Percentiles rank a stretch among this genome's conserved stretches.
phyloP scores from a whole-genome alignment of 2,888 invertebrate genomes.

The Phymatocera aterrima region DNA sequence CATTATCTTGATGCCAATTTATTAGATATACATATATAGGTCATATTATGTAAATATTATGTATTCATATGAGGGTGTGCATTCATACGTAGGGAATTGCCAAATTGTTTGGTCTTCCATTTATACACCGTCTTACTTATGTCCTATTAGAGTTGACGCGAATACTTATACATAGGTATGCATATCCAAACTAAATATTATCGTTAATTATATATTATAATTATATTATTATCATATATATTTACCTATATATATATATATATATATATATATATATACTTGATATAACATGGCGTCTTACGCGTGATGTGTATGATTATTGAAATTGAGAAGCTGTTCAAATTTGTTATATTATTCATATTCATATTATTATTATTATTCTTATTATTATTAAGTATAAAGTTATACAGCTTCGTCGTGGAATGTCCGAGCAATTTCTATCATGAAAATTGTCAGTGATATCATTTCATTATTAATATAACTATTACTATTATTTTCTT shows the following conservation, averaged over 20 bases:
- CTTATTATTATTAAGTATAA: background rate
- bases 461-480: background rate
- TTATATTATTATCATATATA: conserved; percentile 3
- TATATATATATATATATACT: conserved; percentile 24
- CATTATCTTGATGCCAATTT: background rate
- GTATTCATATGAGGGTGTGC: too few relatives aligned
- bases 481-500: background rate
- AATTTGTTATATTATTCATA: conserved; percentile 1
- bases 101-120: conserved; percentile 22
- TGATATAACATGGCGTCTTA: conserved; percentile 39
- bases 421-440: conserved; percentile 44
- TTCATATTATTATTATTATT: background rate
- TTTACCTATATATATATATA: background rate
- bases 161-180: background rate
- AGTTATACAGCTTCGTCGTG: conserved; percentile 29
- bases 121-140: conserved; percentile 8
- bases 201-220: conserved; percentile 1
- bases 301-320: conserved; percentile 39
- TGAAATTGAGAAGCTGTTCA: conserved; percentile 39
- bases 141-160: background rate
- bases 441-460: conserved; percentile 40
- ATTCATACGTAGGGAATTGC: background rate
- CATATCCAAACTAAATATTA: background rate
- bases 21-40: background rate
- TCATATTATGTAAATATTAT: too few relatives aligned